These are phyloP conservation scores for Cricetomys ansorgei DNA, from an alignment of 2,113 vertebrate genomes.

Conservation along the genomic window DNA sequence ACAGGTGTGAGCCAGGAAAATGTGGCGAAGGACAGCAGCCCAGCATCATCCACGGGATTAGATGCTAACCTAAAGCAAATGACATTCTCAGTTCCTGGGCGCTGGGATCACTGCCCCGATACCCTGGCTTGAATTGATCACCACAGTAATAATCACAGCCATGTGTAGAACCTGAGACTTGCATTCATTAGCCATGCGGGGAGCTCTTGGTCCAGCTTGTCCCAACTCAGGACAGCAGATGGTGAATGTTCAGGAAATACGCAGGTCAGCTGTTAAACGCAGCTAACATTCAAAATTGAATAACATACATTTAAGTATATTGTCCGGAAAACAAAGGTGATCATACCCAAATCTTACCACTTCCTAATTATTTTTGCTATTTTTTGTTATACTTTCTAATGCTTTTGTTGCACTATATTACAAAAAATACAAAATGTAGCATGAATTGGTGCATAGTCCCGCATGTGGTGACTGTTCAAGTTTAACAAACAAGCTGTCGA, in stretches of 20 bases:
- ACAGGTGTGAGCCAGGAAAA: conserved; percentile 89
- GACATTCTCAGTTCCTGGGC: neutral
- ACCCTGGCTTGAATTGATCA: neutral
- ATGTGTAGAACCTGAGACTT: neutral
- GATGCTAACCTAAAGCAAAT: conserved; percentile 70
- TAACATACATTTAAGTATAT: neutral
- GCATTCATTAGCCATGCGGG: accelerated
- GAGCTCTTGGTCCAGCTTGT: neutral
- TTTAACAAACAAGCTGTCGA: neutral
- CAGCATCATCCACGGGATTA: conserved; percentile 87
- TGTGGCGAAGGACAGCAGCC: conserved; percentile 87
- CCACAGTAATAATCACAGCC: neutral
- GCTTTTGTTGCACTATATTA: neutral
- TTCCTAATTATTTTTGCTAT: neutral
- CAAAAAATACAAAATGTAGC: neutral
- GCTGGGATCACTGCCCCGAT: too few species aligned
- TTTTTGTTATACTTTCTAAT: neutral
- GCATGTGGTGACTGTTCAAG: too few species aligned
- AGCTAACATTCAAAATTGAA: neutral
- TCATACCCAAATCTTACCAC: neutral
- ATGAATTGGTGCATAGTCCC: neutral
- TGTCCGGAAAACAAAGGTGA: neutral
- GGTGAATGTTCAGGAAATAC: neutral
- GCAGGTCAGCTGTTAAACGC: neutral
- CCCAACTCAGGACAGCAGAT: neutral